Evolutionary conservation across 2,113 vertebrate genomes (phyloP).

Genomic region (Scolopax mira): DNA sequence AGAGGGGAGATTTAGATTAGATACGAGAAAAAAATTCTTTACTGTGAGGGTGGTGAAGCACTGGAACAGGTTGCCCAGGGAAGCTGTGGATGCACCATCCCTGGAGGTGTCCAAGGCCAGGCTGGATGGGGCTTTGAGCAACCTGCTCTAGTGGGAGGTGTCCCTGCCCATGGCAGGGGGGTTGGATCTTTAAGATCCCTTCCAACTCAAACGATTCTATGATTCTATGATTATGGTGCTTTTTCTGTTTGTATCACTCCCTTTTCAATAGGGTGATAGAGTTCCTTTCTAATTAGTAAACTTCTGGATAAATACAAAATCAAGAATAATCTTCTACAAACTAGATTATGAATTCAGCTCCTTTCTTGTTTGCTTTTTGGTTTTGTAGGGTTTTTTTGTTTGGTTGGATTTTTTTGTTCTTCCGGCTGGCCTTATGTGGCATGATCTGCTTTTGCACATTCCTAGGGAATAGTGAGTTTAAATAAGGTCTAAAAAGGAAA

Average conservation of each 20-base stretch:
- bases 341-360: not conserved
- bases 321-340: not conserved
- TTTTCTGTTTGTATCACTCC: not conserved
- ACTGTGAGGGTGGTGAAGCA: no score
- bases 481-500: not conserved
- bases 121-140: no score
- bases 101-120: no score
- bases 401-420: not conserved
- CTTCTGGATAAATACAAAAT: not conserved
- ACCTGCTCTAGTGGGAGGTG: no score
- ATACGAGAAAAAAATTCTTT: no score
- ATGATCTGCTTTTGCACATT: not conserved
- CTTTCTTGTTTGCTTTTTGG: not conserved
- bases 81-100: no score
- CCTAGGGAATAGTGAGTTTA: not conserved
- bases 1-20: no score
- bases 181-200: no score
- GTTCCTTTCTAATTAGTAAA: slow-evolving; percentile 2
- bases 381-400: not conserved
- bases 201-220: no score
- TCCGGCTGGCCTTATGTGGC: not conserved
- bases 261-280: not conserved
- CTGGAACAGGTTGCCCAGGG: no score
- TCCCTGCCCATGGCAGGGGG: no score
- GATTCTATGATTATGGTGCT: not conserved